Percentiles rank a stretch among this genome's conserved stretches.
phyloP scores from a whole-genome alignment of 2,113 vertebrate genomes.

The Columbina picui region DNA sequence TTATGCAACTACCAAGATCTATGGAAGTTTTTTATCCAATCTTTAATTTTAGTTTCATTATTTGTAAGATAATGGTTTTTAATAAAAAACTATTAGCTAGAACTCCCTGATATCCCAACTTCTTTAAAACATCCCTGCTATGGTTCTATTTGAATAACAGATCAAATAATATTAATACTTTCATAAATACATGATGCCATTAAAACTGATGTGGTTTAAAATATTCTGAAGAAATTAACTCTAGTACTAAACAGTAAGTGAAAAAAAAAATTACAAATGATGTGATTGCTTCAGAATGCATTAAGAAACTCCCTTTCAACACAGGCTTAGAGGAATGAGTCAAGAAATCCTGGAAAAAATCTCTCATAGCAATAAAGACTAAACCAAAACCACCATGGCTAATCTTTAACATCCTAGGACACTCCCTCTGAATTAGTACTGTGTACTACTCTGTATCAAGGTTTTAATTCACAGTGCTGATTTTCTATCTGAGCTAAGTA shows the following conservation, averaged over 20 bases:
- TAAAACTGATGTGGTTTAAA: background rate
- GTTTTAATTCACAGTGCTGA: background rate
- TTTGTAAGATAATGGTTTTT: background rate
- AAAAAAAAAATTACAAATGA: background rate
- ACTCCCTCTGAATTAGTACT: background rate
- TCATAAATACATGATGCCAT: background rate
- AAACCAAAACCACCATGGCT: conserved; percentile 32
- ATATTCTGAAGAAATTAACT: background rate
- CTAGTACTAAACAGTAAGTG: background rate
- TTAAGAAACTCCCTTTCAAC: conserved; percentile 55
- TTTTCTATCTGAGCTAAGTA: background rate
- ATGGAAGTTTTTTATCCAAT: background rate
- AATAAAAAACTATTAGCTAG: background rate
- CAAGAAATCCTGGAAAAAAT: conserved; percentile 50
- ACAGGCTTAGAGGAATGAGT: conserved; percentile 39
- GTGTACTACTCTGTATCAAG: background rate
- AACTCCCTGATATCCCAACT: accelerated
- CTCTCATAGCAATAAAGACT: background rate
- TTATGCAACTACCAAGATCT: background rate
- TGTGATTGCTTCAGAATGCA: conserved; percentile 45
- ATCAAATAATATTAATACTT: background rate
- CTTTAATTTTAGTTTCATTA: background rate
- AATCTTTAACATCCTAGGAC: conserved; percentile 31
- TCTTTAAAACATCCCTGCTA: background rate
- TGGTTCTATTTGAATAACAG: background rate